Evolutionary conservation across 2,113 vertebrate genomes (phyloP), one percentile per base, ranked within the genome.

Genomic region (Cyprinus carpio): DNA sequence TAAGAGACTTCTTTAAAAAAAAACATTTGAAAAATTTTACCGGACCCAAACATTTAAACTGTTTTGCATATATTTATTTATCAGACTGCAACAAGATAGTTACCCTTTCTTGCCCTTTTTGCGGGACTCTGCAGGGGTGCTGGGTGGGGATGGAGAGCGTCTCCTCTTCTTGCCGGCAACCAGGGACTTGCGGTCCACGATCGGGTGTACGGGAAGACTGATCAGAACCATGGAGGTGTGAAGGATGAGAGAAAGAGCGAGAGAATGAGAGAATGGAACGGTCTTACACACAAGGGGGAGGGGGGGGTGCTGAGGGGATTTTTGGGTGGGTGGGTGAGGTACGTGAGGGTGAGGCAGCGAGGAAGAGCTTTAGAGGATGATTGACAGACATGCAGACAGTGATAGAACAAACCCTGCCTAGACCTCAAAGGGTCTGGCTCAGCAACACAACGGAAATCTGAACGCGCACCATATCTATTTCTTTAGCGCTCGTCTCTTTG

Each of bases 21-120:
- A 67, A 69, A 9, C 12, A 29, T 64, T 29, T 29, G 4, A 2
- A 27, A 27, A 27, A 27, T 9, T 0, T 69, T 34, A 31, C 29
- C 3, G 9, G 34, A 8, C 65, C 4, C 65, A 34, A 20, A 72
- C 69, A 11, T 29, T 72, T 72, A 37, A 37, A 40, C 0, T 12
- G 12, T 20, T 10, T 8, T 13, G 4, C 20, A 25, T 23, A 15
- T 46, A 3, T 46, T 6, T 13, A 51, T 51, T 51, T 18, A 75
- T 25, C 13, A 8, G 15, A 34, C 60, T 20, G 13, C 27, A 18
- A 31, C 65, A 31, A 34, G 43, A 79, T 60, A 58, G 13, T 95
- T 89, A 99, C 97, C 97, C 96, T 89, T 99, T 99, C 92, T 99
- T 99, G 51, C 96, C 94, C 90, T 99, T 99, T 85, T 98, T 99